A percentile compares a stretch with the other conserved stretches of the same genome.
These are phyloP conservation scores for Nudaria mundana DNA, from an alignment of 2,888 invertebrate genomes.

Conservation along the genomic window DNA sequence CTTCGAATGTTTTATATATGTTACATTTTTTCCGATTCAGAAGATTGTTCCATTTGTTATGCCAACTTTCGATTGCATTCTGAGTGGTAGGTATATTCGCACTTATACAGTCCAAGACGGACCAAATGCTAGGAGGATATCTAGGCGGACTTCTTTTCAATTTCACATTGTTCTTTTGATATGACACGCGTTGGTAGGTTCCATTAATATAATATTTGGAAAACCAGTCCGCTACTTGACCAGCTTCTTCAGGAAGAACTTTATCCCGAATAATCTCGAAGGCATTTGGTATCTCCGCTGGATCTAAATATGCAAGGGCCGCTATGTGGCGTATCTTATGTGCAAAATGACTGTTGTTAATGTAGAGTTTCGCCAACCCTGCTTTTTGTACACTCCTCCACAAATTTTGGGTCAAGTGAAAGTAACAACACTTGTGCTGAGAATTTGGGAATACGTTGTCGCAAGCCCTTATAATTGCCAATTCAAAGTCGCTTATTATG, in stretches of 20 bases:
- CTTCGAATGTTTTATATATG: background rate
- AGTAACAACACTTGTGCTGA: too few species aligned
- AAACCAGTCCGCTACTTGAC: background rate
- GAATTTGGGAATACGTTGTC: too few species aligned
- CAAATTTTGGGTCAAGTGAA: too few species aligned
- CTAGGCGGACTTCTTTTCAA: background rate
- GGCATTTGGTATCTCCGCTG: background rate
- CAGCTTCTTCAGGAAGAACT: background rate
- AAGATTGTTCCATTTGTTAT: background rate
- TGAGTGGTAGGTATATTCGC: background rate
- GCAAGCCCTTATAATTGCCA: too few species aligned
- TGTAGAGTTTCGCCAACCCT: too few species aligned
- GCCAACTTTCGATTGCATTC: background rate
- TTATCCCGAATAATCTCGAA: background rate
- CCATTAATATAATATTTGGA: too few species aligned
- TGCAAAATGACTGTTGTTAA: too few species aligned
- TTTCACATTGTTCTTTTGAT: background rate
- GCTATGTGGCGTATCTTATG: too few species aligned
- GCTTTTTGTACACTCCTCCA: too few species aligned
- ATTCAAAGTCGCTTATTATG: too few species aligned
- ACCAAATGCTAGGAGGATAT: background rate
- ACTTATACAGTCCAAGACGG: background rate
- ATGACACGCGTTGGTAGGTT: background rate
- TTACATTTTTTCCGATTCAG: background rate
- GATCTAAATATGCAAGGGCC: background rate